These are phyloP conservation scores for Papilio polyxenes DNA, from an alignment of 1,140 invertebrate genomes.

Conservation along the genomic window DNA sequence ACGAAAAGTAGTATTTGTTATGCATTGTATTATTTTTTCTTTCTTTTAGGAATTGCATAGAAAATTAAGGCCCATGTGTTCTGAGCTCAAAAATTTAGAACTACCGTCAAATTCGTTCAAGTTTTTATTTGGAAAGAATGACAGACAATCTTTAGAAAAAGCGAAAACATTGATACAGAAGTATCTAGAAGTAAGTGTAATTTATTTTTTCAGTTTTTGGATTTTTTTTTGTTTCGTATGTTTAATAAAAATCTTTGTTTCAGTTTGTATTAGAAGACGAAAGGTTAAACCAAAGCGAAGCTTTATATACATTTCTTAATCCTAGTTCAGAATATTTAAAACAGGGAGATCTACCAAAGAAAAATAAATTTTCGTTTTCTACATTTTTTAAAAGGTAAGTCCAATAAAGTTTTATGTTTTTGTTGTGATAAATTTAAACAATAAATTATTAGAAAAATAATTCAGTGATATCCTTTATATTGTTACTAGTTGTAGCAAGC, in stretches of 20 bases:
- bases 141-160: constrained; percentile 89
- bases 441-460: too few species aligned
- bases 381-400: constrained; percentile 90
- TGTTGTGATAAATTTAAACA: neutral
- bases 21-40: constrained; percentile 33
- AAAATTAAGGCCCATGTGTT: constrained; percentile 90
- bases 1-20: neutral
- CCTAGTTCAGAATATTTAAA: constrained; percentile 94
- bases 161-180: constrained; percentile 91
- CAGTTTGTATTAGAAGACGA: constrained; percentile 93
- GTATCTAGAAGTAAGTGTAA: constrained; percentile 88
- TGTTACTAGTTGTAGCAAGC: too few species aligned
- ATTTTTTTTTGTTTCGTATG: neutral
- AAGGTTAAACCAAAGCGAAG: constrained; percentile 92
- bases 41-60: constrained; percentile 87
- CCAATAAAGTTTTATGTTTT: neutral
- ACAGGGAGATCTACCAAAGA: constrained; percentile 88
- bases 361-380: constrained; percentile 90
- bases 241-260: constrained; percentile 49
- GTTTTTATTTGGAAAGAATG: constrained; percentile 89
- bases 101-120: constrained; percentile 89
- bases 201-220: constrained; percentile 30
- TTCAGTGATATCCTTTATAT: too few species aligned
- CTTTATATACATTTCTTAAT: constrained; percentile 93
- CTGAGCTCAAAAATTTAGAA: constrained; percentile 89